Conservation (phyloP, 2,113 vertebrate genomes). For the Vulpes ferrilata region DNA sequence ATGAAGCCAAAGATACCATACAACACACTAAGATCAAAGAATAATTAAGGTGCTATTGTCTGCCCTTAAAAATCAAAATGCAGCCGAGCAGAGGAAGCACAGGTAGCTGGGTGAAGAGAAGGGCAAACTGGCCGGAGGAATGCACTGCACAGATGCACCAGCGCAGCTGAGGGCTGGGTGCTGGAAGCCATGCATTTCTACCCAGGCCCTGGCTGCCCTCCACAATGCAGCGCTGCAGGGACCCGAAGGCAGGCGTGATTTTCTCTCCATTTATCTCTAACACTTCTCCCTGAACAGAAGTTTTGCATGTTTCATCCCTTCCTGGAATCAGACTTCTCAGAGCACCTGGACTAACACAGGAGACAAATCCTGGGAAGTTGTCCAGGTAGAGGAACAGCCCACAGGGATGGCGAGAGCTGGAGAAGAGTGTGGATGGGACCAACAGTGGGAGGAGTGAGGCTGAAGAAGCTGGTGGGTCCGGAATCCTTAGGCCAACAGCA, state of each 20-base stretch:
- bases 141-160: no score
- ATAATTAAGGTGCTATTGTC: neutral
- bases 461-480: neutral
- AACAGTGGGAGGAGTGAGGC: neutral
- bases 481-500: neutral
- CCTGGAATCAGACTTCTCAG: neutral
- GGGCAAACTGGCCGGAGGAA: neutral
- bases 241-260: neutral
- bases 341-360: neutral
- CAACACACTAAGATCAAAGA: neutral
- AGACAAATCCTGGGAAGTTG: neutral
- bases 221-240: neutral
- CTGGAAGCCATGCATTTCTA: neutral
- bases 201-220: neutral
- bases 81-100: neutral
- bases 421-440: neutral
- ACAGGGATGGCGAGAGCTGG: neutral
- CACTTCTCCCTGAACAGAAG: neutral
- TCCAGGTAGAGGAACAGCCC: neutral
- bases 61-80: neutral
- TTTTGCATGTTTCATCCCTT: neutral
- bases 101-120: neutral
- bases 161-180: fast-evolving
- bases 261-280: neutral
- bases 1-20: neutral